These are phyloP conservation scores for Drosophila saltans DNA, from an alignment of 1,140 invertebrate genomes.

Conservation along the genomic window DNA sequence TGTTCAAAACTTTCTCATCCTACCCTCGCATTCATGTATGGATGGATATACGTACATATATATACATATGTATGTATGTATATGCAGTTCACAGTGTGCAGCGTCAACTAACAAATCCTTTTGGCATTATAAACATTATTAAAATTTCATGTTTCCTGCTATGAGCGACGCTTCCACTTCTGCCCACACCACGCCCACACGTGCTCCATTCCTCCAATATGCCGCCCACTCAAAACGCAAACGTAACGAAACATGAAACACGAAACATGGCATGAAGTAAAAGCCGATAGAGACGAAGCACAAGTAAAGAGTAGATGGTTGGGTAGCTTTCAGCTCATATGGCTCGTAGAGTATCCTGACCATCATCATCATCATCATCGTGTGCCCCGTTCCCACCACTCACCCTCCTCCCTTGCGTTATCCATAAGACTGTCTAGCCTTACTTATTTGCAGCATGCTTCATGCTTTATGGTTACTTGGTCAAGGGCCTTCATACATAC, in stretches of 20 bases:
- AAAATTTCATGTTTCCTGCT: conserved; percentile 82
- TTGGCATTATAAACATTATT: conserved; percentile 82
- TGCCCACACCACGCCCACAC: conserved; percentile 24
- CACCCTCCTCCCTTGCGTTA: conserved; percentile 5
- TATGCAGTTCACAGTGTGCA: conserved; percentile 58
- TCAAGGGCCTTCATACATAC: conserved; percentile 67
- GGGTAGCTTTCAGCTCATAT: conserved; percentile 32
- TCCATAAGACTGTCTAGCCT: conserved; percentile 76
- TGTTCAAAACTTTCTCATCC: neutral
- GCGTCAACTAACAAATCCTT: conserved; percentile 80
- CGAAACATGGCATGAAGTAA: conserved; percentile 37
- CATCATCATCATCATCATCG: conserved; percentile 27
- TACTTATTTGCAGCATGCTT: conserved; percentile 80
- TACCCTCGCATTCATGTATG: conserved; percentile 23
- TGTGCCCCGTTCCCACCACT: neutral
- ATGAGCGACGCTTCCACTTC: conserved; percentile 54
- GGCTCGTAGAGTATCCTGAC: conserved; percentile 42
- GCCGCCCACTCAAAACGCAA: conserved; percentile 69
- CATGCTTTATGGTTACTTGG: conserved; percentile 82
- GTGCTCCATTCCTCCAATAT: neutral
- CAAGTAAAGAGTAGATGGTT: neutral
- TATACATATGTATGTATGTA: conserved; percentile 8
- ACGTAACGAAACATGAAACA: conserved; percentile 79
- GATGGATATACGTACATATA: conserved; percentile 20
- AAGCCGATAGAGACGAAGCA: conserved; percentile 1